A percentile compares a stretch with the other conserved stretches of the same genome.
These are phyloP conservation scores for Cephalopachus bancanus DNA, from an alignment of 2,797 vertebrate species.

Conservation along the genomic window DNA sequence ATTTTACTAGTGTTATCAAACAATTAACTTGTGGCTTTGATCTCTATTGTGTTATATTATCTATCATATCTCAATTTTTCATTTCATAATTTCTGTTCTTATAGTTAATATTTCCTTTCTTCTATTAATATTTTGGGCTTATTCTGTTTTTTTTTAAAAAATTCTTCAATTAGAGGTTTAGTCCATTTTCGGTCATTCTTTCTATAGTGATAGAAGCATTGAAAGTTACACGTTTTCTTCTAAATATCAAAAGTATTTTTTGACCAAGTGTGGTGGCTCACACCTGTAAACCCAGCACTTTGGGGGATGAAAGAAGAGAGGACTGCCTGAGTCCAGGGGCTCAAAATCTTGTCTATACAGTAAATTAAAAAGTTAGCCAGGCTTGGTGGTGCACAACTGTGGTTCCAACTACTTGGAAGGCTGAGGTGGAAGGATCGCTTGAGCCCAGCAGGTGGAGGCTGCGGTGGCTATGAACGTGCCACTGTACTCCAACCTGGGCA, in stretches of 20 bases:
- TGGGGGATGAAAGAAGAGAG: rapidly evolving
- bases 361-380: neutral
- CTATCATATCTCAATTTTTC: too few species aligned
- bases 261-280: rapidly evolving
- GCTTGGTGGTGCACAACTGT: neutral
- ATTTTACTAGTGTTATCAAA: neutral
- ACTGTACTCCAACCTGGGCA: neutral
- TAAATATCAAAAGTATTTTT: too few species aligned
- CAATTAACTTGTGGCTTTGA: neutral
- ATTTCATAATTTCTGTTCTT: too few species aligned
- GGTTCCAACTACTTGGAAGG: neutral
- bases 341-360: neutral
- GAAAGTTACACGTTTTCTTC: too few species aligned
- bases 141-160: too few species aligned
- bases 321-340: neutral
- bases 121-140: too few species aligned
- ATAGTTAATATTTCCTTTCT: too few species aligned
- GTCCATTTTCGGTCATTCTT: too few species aligned
- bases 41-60: too few species aligned
- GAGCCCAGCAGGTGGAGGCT: neutral
- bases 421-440: neutral
- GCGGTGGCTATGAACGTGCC: neutral
- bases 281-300: neutral
- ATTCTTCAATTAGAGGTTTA: too few species aligned
- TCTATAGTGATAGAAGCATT: too few species aligned